Evolutionary conservation across 2,888 invertebrate species (phyloP).

Genomic region (Hirtodrosophila confusa): DNA sequence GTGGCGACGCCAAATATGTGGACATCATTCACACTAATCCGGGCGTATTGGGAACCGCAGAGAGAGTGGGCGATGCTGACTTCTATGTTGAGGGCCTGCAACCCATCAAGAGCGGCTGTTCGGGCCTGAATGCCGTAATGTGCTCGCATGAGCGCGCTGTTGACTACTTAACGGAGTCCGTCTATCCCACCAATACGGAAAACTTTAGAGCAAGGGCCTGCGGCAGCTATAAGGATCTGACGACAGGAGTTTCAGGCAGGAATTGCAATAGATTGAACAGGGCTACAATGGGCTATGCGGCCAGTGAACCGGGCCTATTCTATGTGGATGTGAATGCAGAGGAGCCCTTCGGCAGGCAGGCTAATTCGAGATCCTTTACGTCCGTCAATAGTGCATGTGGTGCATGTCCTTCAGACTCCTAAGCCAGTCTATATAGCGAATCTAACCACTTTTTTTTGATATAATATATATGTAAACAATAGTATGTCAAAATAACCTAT

Average conservation of each 20-base stretch:
- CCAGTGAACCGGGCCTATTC: constrained; percentile 28
- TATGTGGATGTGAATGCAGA: constrained; percentile 34
- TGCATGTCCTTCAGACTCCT: background rate
- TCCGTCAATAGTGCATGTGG: constrained; percentile 23
- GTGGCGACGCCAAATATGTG: constrained; percentile 80
- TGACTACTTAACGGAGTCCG: constrained; percentile 73
- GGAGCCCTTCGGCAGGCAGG: constrained; percentile 38
- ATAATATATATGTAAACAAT: no score
- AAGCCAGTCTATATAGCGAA: background rate
- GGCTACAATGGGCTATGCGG: constrained; percentile 35
- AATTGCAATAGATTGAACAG: constrained; percentile 1
- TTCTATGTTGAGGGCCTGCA: constrained; percentile 76
- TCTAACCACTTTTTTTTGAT: no score
- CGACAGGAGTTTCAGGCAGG: background rate
- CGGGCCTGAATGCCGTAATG: constrained; percentile 11
- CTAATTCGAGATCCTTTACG: constrained; percentile 10
- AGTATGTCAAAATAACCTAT: background rate
- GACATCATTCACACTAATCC: constrained; percentile 80
- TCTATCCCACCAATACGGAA: constrained; percentile 71
- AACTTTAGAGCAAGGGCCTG: constrained; percentile 64
- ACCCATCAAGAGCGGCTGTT: constrained; percentile 72
- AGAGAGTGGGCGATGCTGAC: constrained; percentile 76
- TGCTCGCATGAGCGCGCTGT: constrained; percentile 79
- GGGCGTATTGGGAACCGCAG: constrained; percentile 70
- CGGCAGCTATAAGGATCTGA: constrained; percentile 32